Evolutionary conservation across 1,140 invertebrate species (phyloP).

Genomic region (Ericerus pela): DNA sequence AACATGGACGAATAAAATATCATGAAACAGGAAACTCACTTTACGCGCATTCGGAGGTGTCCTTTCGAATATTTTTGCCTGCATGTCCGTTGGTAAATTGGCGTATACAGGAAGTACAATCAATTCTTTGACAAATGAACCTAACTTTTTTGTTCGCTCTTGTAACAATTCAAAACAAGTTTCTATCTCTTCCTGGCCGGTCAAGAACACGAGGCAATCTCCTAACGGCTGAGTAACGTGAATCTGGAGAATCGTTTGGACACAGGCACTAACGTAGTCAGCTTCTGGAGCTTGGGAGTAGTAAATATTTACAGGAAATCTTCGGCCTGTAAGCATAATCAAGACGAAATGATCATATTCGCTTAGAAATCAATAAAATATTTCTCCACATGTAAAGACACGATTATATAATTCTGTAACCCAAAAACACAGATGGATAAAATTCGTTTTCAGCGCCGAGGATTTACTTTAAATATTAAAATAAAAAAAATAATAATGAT

Average conservation of each 20-base stretch:
- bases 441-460: neutral
- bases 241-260: constrained; percentile 93
- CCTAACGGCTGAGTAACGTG: constrained; percentile 90
- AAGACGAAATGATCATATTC: too few species aligned
- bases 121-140: constrained; percentile 83
- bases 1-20: constrained; percentile 10
- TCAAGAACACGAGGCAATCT: constrained; percentile 93
- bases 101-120: constrained; percentile 94
- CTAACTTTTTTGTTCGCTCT: constrained; percentile 76
- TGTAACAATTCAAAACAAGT: constrained; percentile 83
- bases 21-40: constrained; percentile 30
- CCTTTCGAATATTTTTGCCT: constrained; percentile 94
- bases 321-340: constrained; percentile 32
- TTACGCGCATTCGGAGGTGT: constrained; percentile 89
- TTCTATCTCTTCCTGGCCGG: constrained; percentile 93
- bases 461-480: neutral
- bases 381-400: too few species aligned
- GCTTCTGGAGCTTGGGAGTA: constrained; percentile 98
- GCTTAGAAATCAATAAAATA: too few species aligned
- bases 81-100: constrained; percentile 96
- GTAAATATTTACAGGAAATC: constrained; percentile 85
- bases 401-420: too few species aligned
- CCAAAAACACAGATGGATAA: neutral
- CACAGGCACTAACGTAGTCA: constrained; percentile 94
- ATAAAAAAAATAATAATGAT: neutral